Evolutionary conservation across 1,140 invertebrate species (phyloP).

Genomic region (Heterodera carotae): DNA sequence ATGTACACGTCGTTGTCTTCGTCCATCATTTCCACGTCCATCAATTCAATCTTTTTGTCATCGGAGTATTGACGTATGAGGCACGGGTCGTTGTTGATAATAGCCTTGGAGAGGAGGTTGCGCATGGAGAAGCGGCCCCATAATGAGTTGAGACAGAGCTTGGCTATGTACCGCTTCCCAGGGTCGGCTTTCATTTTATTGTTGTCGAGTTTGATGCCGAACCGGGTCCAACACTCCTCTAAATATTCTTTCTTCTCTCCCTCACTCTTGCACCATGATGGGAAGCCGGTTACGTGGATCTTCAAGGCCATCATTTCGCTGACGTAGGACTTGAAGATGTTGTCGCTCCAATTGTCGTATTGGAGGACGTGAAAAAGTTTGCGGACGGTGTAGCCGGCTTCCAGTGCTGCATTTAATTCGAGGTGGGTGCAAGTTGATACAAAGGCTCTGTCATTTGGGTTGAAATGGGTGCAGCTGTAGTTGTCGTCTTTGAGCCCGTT

Average conservation of each 20-base stretch:
- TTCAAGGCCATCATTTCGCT: constrained; percentile 6
- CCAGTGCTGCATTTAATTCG: background rate
- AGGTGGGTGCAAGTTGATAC: constrained; percentile 1
- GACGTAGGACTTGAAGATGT: constrained; percentile 4
- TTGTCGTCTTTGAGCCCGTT: background rate
- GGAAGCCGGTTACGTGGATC: constrained; percentile 14
- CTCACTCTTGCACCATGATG: background rate
- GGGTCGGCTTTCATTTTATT: background rate
- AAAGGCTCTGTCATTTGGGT: constrained; percentile 1
- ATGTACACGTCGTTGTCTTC: background rate
- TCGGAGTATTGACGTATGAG: background rate
- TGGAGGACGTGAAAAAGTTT: constrained; percentile 8
- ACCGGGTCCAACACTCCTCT: background rate
- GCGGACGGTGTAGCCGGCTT: constrained; percentile 5
- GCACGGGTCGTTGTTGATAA: background rate
- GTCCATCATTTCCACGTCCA: background rate
- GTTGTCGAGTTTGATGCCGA: background rate
- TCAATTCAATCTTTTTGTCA: constrained; percentile 12
- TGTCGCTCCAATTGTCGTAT: constrained; percentile 4
- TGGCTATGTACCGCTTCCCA: constrained; percentile 11
- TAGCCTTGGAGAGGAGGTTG: background rate
- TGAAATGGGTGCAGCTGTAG: background rate
- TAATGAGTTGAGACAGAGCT: constrained; percentile 8
- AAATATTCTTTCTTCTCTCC: background rate
- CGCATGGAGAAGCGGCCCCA: constrained; percentile 11